Percentiles rank a stretch among this genome's conserved stretches.
These are phyloP conservation scores for Pseudococcus jackbeardsleyi DNA, from an alignment of 2,888 invertebrate species.

Conservation along the genomic window DNA sequence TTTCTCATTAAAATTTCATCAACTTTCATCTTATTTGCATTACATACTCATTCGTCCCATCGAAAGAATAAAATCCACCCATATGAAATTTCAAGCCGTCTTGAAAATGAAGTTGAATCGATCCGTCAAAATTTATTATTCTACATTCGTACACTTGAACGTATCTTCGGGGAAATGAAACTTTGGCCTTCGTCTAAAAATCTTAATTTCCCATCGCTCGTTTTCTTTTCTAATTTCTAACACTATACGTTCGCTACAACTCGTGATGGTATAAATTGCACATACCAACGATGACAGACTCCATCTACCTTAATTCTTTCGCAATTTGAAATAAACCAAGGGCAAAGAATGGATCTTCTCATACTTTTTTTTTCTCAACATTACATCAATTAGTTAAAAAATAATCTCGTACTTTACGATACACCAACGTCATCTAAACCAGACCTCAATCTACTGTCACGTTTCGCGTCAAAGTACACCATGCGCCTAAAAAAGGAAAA, in stretches of 20 bases:
- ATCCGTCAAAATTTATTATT: constrained; percentile 34
- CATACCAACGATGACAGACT: neutral
- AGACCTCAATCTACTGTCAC: neutral
- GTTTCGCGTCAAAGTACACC: constrained; percentile 33
- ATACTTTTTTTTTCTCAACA: neutral
- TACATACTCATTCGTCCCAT: too few species aligned
- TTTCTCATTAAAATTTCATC: too few species aligned
- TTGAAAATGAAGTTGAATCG: constrained; percentile 13
- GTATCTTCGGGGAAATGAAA: constrained; percentile 36
- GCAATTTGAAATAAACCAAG: neutral
- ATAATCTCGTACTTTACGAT: neutral
- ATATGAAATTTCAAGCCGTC: neutral
- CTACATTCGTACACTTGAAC: constrained; percentile 27
- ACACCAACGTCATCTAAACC: neutral
- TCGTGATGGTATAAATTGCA: constrained; percentile 14
- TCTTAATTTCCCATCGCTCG: constrained; percentile 30
- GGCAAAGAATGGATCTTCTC: too few species aligned
- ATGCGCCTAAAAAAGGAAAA: neutral
- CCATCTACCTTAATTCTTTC: neutral
- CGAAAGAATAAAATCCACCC: neutral
- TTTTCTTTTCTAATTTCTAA: constrained; percentile 31
- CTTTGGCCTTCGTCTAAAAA: constrained; percentile 9
- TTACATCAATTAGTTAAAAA: constrained; percentile 38
- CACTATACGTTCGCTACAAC: neutral
- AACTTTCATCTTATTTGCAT: too few species aligned